These are phyloP conservation scores for Mola mola DNA, from an alignment of 2,113 vertebrate species.

Conservation along the genomic window DNA sequence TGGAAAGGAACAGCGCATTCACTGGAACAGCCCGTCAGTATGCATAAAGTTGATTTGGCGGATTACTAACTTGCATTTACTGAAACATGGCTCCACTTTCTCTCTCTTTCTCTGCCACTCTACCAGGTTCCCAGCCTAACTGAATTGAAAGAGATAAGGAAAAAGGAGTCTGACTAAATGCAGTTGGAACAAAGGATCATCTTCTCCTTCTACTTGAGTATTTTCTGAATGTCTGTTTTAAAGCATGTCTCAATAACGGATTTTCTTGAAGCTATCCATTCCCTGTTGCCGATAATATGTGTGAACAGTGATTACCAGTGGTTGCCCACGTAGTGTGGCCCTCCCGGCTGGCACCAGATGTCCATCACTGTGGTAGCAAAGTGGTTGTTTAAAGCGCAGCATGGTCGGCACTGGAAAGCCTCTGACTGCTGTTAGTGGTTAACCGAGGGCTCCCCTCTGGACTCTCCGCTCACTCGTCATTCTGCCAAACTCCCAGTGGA, in stretches of 20 bases:
- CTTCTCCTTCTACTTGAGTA: conserved; percentile 16
- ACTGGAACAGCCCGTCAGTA: conserved; percentile 62
- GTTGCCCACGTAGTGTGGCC: conserved; percentile 49
- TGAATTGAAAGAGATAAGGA: conserved; percentile 39
- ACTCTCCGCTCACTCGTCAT: conserved; percentile 52
- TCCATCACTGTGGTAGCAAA: conserved; percentile 63
- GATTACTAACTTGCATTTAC: conserved; percentile 56
- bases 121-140: conserved; percentile 38
- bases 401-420: conserved; percentile 65
- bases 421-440: conserved; percentile 74
- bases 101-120: conserved; percentile 24
- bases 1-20: conserved; percentile 51
- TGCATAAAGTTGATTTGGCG: conserved; percentile 62
- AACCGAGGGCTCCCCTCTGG: conserved; percentile 66
- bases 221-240: conserved; percentile 48
- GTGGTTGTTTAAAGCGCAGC: conserved; percentile 58
- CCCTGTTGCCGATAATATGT: conserved; percentile 51
- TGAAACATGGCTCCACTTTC: conserved; percentile 49
- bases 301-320: conserved; percentile 69
- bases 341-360: conserved; percentile 63
- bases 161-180: conserved; percentile 42
- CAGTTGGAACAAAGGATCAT: conserved; percentile 43
- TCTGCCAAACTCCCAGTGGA: conserved; percentile 55
- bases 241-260: conserved; percentile 47
- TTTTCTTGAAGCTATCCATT: conserved; percentile 65